A percentile compares a stretch with the other conserved stretches of the same genome.
Conservation (phyloP, 2,888 invertebrate species). For the Hoplodrina blanda region DNA sequence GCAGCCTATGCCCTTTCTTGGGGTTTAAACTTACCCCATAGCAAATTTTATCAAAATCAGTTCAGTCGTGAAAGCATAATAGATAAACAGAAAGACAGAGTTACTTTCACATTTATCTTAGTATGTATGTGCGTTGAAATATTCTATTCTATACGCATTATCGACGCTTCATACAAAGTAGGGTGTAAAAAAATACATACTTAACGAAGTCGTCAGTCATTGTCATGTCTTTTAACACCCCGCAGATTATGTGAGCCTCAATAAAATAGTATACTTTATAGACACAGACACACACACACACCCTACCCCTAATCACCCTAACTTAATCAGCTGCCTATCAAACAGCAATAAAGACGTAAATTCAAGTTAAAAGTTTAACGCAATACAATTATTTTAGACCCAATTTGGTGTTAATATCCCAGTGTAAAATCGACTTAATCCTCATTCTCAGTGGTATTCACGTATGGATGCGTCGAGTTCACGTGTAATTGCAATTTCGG, state of each 20-base stretch:
- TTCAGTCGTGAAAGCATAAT: too few relatives aligned
- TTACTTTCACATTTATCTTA: too few relatives aligned
- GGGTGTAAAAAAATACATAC: too few relatives aligned
- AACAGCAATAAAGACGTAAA: not conserved
- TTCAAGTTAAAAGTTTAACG: not conserved
- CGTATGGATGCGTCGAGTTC: constrained; percentile 54
- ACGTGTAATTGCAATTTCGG: constrained; percentile 62
- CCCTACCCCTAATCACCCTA: not conserved
- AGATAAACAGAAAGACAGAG: too few relatives aligned
- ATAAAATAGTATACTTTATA: too few relatives aligned
- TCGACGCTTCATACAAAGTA: not conserved
- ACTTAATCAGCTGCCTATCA: constrained; percentile 7
- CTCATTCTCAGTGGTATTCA: constrained; percentile 41
- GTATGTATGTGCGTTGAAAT: not conserved
- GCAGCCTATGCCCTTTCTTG: too few relatives aligned
- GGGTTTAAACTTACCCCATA: too few relatives aligned
- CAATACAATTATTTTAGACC: constrained; percentile 9
- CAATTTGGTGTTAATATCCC: constrained; percentile 42
- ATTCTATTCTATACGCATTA: not conserved
- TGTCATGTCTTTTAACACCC: too few relatives aligned
- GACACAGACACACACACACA: too few relatives aligned
- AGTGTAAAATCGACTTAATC: constrained; percentile 37
- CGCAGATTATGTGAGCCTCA: too few relatives aligned
- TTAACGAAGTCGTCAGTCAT: too few relatives aligned
- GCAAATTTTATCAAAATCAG: too few relatives aligned